Evolutionary conservation across 2,797 vertebrate species (phyloP).

Genomic region (Rhinoraja longicauda): DNA sequence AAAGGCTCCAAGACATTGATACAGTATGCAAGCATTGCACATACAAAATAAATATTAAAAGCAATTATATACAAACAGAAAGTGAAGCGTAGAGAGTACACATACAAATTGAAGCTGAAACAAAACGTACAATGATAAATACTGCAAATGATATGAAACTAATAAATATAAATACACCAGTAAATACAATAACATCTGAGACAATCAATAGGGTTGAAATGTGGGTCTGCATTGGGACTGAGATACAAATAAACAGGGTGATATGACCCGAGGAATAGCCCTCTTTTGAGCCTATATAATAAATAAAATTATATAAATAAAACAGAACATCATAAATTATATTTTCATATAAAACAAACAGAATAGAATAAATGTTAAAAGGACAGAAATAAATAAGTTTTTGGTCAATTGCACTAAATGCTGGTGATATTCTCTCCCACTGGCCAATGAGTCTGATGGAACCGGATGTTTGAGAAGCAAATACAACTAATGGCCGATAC

Average conservation of each 20-base stretch:
- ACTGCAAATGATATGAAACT: background rate
- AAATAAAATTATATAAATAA: background rate
- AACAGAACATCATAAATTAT: background rate
- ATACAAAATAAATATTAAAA: background rate
- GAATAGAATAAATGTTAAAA: background rate
- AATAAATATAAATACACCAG: background rate
- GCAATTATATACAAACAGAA: background rate
- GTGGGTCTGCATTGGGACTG: background rate
- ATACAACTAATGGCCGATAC: too few species aligned
- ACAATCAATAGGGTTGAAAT: background rate
- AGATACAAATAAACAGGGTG: background rate
- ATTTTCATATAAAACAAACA: background rate
- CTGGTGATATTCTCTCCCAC: too few species aligned
- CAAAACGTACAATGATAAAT: background rate
- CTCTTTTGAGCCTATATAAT: background rate
- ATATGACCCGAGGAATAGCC: background rate
- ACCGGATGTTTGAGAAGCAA: too few species aligned
- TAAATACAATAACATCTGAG: background rate
- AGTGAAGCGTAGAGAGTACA: background rate
- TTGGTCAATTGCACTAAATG: too few species aligned
- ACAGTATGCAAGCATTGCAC: background rate
- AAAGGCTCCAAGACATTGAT: background rate
- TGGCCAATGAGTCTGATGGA: too few species aligned
- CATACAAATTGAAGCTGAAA: background rate
- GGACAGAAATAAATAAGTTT: background rate